Conservation (phyloP, 2,797 vertebrate species). For the Sebastes taczanowskii region DNA sequence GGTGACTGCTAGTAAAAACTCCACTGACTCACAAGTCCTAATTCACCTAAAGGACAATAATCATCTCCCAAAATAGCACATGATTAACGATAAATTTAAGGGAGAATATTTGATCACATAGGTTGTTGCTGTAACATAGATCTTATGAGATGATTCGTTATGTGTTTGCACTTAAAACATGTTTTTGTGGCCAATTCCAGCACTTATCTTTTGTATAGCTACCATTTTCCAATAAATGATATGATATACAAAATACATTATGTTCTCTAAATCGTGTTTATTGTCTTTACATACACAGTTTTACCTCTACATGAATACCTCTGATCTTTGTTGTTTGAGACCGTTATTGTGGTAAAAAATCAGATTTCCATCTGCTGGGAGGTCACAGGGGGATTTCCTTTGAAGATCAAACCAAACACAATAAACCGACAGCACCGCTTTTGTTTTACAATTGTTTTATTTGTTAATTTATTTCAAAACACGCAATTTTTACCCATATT, state of each 20-base stretch:
- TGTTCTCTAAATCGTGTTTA: conserved; percentile 9
- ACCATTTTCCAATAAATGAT: conserved; percentile 23
- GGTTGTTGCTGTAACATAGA: not conserved
- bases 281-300: conserved; percentile 6
- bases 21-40: not conserved
- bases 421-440: conserved; percentile 43
- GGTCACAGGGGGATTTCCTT: conserved; percentile 9
- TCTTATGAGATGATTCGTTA: not conserved
- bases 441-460: conserved; percentile 86
- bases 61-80: not conserved
- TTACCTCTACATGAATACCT: not conserved
- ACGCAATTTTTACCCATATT: conserved; percentile 89
- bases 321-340: conserved; percentile 10
- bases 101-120: not conserved
- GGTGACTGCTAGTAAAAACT: conserved; percentile 11
- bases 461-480: conserved; percentile 88
- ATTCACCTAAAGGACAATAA: not conserved
- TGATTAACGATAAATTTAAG: not conserved
- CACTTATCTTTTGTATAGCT: conserved; percentile 13
- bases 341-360: conserved; percentile 19
- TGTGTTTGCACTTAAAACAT: not conserved
- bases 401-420: conserved; percentile 55
- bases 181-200: not conserved
- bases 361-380: not conserved
- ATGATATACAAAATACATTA: conserved; percentile 17